phyloP scores from a whole-genome alignment of 2,113 vertebrate genomes.

The Microcebus jonahi region DNA sequence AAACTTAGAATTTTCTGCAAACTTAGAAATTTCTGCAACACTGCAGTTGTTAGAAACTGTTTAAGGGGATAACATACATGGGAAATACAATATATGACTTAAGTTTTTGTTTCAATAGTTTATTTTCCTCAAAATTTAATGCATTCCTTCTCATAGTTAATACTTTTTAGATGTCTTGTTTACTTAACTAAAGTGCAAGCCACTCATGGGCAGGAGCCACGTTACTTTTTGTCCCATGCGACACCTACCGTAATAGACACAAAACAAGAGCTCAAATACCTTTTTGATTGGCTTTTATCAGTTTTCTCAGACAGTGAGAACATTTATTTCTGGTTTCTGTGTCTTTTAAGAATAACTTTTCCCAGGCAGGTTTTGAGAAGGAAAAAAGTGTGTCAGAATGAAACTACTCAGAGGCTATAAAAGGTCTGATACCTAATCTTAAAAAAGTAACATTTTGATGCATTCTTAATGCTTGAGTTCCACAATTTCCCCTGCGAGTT shows the following conservation, averaged over 20 bases:
- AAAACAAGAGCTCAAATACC: conserved; percentile 8
- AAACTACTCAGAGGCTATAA: conserved; percentile 55
- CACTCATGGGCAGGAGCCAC: not conserved
- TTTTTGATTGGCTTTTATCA: conserved; percentile 37
- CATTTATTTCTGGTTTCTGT: conserved; percentile 61
- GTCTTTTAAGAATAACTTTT: conserved; percentile 64
- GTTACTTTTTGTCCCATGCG: not conserved
- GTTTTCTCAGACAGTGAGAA: conserved; percentile 65
- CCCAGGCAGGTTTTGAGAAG: conserved; percentile 53
- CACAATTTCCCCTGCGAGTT: not conserved
- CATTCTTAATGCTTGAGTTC: not conserved
- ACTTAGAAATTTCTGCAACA: not conserved
- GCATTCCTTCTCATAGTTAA: not conserved
- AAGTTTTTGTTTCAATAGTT: not conserved
- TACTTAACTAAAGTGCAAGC: not conserved
- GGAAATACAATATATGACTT: not conserved
- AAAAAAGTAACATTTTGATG: conserved; percentile 42
- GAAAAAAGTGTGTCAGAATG: conserved; percentile 62
- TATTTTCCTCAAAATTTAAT: not conserved
- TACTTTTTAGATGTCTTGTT: not conserved
- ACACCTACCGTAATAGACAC: not conserved
- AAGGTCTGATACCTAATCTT: conserved; percentile 10
- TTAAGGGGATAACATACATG: not conserved
- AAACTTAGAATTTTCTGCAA: not conserved
- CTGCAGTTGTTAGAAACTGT: not conserved